A percentile compares a stretch with the other conserved stretches of the same genome.
These are phyloP conservation scores for Drosophila miranda DNA, from an alignment of 1,140 invertebrate genomes.

Conservation along the genomic window DNA sequence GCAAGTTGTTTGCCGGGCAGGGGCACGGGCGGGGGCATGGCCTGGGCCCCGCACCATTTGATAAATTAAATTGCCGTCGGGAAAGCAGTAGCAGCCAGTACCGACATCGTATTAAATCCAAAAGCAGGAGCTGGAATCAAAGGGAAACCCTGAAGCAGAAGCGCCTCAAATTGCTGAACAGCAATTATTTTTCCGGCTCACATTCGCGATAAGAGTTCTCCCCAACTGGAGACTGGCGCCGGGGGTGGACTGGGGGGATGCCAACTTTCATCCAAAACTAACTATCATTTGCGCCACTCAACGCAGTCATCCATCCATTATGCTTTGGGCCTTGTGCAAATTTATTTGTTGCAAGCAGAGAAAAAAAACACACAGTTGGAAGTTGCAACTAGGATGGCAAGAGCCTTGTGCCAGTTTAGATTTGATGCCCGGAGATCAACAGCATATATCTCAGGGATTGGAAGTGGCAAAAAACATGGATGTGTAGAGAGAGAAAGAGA, in stretches of 20 bases:
- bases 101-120: not conserved
- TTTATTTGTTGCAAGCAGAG: conserved; percentile 34
- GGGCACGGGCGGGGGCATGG: not conserved
- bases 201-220: conserved; percentile 3
- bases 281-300: conserved; percentile 14
- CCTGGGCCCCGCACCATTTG: conserved; percentile 34
- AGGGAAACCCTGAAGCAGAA: not conserved
- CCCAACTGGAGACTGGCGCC: too few relatives aligned
- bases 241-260: not conserved
- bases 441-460: conserved; percentile 11
- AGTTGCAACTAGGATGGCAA: too few relatives aligned
- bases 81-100: not conserved
- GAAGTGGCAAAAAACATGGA: conserved; percentile 1
- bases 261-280: conserved; percentile 13
- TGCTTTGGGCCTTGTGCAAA: conserved; percentile 42
- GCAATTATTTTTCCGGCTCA: conserved; percentile 48
- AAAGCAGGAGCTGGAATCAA: not conserved
- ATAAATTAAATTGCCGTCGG: conserved; percentile 53
- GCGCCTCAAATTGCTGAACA: conserved; percentile 12
- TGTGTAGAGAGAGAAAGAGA: too few relatives aligned
- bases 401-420: conserved; percentile 30
- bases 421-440: conserved; percentile 7
- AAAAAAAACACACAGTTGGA: not conserved
- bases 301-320: conserved; percentile 35
- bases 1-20: conserved; percentile 44